A percentile compares a stretch with the other conserved stretches of the same genome.
Evolutionary conservation across 2,797 vertebrate species (phyloP).

Genomic region (Triplophysa yarkandensis): DNA sequence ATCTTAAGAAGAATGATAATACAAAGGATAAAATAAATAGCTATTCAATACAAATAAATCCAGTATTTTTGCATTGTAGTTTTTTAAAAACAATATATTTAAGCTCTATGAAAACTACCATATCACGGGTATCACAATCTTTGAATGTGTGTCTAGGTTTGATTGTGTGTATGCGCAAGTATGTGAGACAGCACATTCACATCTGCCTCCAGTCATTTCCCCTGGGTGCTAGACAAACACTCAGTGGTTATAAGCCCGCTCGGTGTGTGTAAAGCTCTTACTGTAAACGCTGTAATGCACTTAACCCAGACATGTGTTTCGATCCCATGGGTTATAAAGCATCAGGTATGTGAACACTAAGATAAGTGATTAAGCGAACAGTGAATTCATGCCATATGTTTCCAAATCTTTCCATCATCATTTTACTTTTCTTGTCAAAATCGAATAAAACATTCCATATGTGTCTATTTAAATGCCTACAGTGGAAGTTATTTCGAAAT

Average conservation of each 20-base stretch:
- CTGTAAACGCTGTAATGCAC: constrained; percentile 46
- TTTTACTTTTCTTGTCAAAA: neutral
- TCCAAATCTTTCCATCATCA: neutral
- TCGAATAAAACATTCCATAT: neutral
- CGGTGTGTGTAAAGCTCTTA: constrained; percentile 45
- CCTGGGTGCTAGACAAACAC: constrained; percentile 45
- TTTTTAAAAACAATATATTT: neutral
- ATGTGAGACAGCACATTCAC: constrained; percentile 15
- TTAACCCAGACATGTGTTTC: constrained; percentile 28
- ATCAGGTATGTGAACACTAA: constrained; percentile 35
- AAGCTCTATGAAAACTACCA: too few species aligned
- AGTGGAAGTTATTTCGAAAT: neutral
- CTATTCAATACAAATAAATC: neutral
- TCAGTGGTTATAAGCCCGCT: constrained; percentile 44
- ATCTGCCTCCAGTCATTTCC: constrained; percentile 51
- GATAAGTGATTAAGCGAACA: constrained; percentile 18
- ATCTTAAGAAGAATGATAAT: neutral
- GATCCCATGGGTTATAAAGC: constrained; percentile 34
- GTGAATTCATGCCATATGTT: neutral
- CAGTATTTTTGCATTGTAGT: neutral
- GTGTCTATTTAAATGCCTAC: neutral
- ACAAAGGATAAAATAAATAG: neutral
- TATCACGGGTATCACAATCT: constrained; percentile 11
- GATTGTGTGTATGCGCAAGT: constrained; percentile 16
- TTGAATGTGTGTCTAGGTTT: constrained; percentile 19